Evolutionary conservation across 1,140 invertebrate species (phyloP), one percentile per base, ranked within the genome.

Genomic region (Zaprionus ghesquierei): DNA sequence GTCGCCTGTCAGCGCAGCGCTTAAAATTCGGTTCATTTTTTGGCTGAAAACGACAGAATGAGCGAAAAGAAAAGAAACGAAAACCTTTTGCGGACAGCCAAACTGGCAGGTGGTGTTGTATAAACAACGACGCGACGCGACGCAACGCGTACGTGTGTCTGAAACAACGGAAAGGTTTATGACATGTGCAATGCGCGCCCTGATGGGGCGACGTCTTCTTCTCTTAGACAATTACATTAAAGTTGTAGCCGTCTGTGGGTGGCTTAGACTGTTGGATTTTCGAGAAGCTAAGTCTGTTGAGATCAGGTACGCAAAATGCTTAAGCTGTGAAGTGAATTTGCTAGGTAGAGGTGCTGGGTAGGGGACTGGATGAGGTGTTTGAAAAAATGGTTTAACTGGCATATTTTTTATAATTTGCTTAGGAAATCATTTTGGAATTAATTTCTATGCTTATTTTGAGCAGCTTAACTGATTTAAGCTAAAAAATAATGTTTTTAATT

Each of bases 91-190:
- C 50, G 76, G 78, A 80, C 79, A 54, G 66, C 66, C 59, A 69
- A 75, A 66, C 56, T 70, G 79, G 44, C 81, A 85, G 81, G 74
- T 86, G 77, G 29, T 46, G 41, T 46, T 27, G 25, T 27, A 44
- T 22, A 22, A 46, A 46, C 41, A 46, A 46, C 41, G 41, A 46
- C 15, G 18, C 15, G 15, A 44, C 15, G 41, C 41, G 41, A 20
- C 41, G 18, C 18, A 9, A 46, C 18, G 41, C 41, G 41, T 2
- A 46, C 41, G 41, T 46, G 41, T 20, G 18, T 46, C 41, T 46
- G 41, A 46, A 22, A 46, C 18, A 46, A 46, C 15, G 15, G 27
- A 23, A 56, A 56, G 53, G 25, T 65, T 65, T 65, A 65, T 56
- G 38, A 56, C 33, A 49, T 58, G 54, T 46, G 53, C 54, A 22